Evolutionary conservation across 2,113 vertebrate genomes (phyloP).

Genomic region (Nothoprocta perdicaria): DNA sequence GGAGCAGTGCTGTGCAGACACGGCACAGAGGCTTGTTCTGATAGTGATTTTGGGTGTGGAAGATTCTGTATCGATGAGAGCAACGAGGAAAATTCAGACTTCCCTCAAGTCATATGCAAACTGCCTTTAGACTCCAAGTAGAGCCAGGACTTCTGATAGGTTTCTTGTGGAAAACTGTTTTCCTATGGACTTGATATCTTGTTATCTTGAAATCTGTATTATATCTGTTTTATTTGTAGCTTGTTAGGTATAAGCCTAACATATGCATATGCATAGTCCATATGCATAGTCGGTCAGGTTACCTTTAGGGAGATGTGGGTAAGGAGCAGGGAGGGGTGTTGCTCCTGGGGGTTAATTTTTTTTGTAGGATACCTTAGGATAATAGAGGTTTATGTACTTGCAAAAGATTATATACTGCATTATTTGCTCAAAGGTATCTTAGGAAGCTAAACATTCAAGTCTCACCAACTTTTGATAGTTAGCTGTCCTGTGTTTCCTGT

Average conservation of each 20-base stretch:
- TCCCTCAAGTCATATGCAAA: rapidly evolving
- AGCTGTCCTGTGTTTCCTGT: background rate
- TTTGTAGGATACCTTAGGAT: background rate
- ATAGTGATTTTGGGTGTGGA: background rate
- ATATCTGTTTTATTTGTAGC: too few relatives aligned
- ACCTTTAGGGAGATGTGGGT: too few relatives aligned
- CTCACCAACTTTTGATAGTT: background rate
- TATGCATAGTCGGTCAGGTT: too few relatives aligned
- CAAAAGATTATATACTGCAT: background rate
- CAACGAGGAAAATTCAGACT: background rate
- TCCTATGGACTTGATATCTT: too few relatives aligned
- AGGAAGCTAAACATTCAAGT: background rate
- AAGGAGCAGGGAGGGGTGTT: too few relatives aligned
- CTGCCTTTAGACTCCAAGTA: background rate
- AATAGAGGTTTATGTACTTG: background rate
- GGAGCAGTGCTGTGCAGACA: background rate
- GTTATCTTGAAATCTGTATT: too few relatives aligned
- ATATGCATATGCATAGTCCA: too few relatives aligned
- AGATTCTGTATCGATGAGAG: background rate
- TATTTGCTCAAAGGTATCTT: background rate
- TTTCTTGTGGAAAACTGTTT: background rate
- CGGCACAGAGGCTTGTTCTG: background rate
- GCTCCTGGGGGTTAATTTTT: background rate
- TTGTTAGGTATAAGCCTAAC: too few relatives aligned
- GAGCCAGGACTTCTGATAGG: background rate